Evolutionary conservation across 2,797 vertebrate genomes (phyloP).

Genomic region (Todus mexicanus): DNA sequence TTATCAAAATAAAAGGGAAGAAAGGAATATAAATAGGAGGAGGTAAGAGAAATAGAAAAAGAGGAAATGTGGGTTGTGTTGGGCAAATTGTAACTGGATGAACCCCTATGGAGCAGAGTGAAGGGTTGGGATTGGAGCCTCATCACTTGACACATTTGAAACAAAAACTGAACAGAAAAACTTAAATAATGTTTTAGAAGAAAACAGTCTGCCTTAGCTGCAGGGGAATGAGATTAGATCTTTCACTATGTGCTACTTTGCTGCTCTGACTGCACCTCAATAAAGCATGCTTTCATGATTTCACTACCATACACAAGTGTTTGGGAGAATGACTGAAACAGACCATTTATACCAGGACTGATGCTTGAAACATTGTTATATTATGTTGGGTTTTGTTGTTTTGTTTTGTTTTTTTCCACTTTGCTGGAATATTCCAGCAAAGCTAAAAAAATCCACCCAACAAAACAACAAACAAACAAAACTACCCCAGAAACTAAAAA

Average conservation of each 20-base stretch:
- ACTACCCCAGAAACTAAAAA: background rate
- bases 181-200: background rate
- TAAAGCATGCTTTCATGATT: background rate
- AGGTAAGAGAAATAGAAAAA: background rate
- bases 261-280: background rate
- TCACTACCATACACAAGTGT: background rate
- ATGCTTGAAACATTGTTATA: background rate
- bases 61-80: background rate
- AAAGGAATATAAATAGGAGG: background rate
- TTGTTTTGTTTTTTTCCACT: too few relatives aligned
- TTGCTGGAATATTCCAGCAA: background rate
- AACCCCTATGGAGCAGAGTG: background rate
- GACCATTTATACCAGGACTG: background rate
- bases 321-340: background rate
- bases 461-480: background rate
- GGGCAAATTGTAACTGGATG: background rate
- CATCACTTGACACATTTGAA: background rate
- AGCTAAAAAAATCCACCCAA: background rate
- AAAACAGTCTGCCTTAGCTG: background rate
- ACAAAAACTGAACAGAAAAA: background rate
- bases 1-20: slow-evolving; percentile 14
- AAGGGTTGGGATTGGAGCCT: background rate
- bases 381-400: too few relatives aligned
- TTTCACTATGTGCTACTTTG: background rate
- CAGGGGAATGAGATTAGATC: background rate